Evolutionary conservation across 2,888 invertebrate species (phyloP), one percentile per base, ranked within the genome.

Genomic region (Yponomeuta evonymella): DNA sequence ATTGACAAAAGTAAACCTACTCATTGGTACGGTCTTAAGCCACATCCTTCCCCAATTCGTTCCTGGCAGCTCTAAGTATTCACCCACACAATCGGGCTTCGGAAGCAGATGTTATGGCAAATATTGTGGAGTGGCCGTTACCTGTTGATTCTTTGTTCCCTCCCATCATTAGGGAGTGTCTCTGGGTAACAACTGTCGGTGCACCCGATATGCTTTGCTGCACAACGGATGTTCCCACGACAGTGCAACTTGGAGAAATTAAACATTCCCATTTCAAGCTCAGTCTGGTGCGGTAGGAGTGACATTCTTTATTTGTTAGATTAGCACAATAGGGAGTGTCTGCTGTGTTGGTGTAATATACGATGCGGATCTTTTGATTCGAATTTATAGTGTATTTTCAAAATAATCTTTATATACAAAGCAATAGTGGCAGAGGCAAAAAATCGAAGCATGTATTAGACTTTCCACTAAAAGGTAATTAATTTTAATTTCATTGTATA

Each of bases 151-250:
- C 79, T 84, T 86, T 86, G 83, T 86, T 81, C 80, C 81, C 77
- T 76, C 69, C 73, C 72, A 73, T 67, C 70, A 70, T 70, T 70
- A 67, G n/a, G 67, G 43, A 43, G 43, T 43, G 43, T 43, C 43
- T 43, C 43, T 43, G 43, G 64, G 68, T 68, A 43, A 63, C 64
- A 48, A 71, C 74, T 75, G 73, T 76, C 75, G 72, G 73, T 72
- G 70, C 71, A 70, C 72, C 67, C 70, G 64, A 67, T 70, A 70
- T 67, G 72, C 74, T 75, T 66, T 71, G 75, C 72, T 76, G 75
- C 70, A 33, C 69, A 74, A 82, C 89, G 89, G 90, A 90, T 85
- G 84, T 90, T 90, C 90, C 87, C 90, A 89, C 88, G 88, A 79
- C 77, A 78, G 76, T 33, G 23, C 65, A 65, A 63, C 62, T 30